A percentile compares a stretch with the other conserved stretches of the same genome.
Conservation (phyloP, 2,797 vertebrate genomes). For the Pantherophis vulpinus region DNA sequence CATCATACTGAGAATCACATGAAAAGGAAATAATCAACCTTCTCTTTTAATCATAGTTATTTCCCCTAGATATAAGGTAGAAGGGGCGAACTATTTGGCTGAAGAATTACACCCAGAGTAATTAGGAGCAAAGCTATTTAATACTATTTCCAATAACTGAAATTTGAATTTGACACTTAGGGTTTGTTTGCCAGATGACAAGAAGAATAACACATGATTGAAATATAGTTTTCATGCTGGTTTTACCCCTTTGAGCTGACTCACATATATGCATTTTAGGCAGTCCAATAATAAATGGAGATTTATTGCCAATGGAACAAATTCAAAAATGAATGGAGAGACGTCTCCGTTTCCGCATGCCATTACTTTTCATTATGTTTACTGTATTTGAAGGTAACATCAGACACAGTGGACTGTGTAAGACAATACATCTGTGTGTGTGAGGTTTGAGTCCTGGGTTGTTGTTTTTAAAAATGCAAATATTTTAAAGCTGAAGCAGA, state of each 20-base stretch:
- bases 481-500: background rate
- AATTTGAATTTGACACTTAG: conserved; percentile 12
- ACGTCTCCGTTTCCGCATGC: background rate
- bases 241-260: background rate
- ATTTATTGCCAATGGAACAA: background rate
- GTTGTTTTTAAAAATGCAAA: background rate
- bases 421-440: conserved; percentile 1
- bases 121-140: background rate
- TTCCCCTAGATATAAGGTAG: conserved; percentile 35
- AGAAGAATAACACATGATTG: conserved; percentile 20
- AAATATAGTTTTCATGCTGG: conserved; percentile 15
- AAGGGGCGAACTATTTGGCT: conserved; percentile 29
- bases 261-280: background rate
- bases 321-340: background rate
- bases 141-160: conserved; percentile 22
- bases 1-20: conserved; percentile 32
- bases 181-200: background rate
- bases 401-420: conserved; percentile 4
- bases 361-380: conserved; percentile 17
- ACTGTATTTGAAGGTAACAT: background rate
- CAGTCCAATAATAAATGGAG: conserved; percentile 21
- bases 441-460: background rate
- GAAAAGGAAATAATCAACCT: conserved; percentile 32
- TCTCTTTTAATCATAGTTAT: conserved; percentile 47
- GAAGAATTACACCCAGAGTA: conserved; percentile 32